Base-by-base conservation (phyloP, 1,140 invertebrate species). In the Drosophila carrolli region DNA sequence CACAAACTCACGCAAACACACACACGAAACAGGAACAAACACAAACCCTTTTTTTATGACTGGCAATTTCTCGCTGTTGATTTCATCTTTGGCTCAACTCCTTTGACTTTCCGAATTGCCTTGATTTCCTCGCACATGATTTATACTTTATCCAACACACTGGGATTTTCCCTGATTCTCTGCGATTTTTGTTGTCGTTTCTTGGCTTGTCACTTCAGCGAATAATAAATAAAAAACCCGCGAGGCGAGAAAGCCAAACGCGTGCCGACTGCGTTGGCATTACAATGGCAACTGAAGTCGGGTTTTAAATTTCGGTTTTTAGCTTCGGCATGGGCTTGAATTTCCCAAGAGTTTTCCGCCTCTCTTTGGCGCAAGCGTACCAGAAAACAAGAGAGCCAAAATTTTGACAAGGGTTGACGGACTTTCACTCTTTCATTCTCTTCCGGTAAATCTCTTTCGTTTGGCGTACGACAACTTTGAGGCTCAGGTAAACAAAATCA, bases 11-110 rank as follows among this genome's bases (percentile, higher is more conserved):
- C 40, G 53, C 44, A 50, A 51, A 60, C 41, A 38, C 53, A 59
- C 72, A 63, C 27, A 56, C 32, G 50, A 61, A 55, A 71, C 48
- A 66, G 65, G 65, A 72, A 71, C 66, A 72, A 72, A 79, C 63
- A 75, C 68, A 85, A 85, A 85, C 82, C 82, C 82, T 85, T 85
- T 86, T 85, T 88, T 88, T 88, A 88, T 88, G 83, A 88, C 83
- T 88, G 84, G 83, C 83, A 88, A 88, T 88, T 89, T 88, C 83
- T 83, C 62, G 75, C 78, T 88, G 79, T 88, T 89, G 83, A 82
- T 89, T 88, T 88, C 83, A 88, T 88, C 83, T 88, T 88, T 88
- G 83, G 83, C 83, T 84, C 60, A 60, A 63, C 27, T 63, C 60
- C 60, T 88, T 88, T 82, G 83, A 81, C 83, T 65, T 77, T 73